Evolutionary conservation across 2,888 invertebrate genomes (phyloP), one percentile per base, ranked within the genome.

Genomic region (Pollenia angustigena): DNA sequence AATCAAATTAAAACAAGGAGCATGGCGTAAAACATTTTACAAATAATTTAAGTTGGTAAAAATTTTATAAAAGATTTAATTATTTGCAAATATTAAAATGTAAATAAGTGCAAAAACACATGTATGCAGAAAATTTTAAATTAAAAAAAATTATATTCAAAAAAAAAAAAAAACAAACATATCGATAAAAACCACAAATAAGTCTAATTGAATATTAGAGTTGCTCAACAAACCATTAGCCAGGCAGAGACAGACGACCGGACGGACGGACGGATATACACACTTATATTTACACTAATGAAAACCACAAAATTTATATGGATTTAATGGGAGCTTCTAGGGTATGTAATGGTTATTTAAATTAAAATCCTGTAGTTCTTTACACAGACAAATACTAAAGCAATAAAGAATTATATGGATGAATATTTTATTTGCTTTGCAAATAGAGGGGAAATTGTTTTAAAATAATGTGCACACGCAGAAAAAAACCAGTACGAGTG

Each of bases 261-360:
- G 32, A n/a, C n/a, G 3, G 23, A 50, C 16, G n/a, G 40, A 32
- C 68, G 14, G 14, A 71, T 23, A 18, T 40, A 14, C 4, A 9
- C 7, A 44, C n/a, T 40, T 8, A 52, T 64, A 71, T 71, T 58
- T 58, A 71, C 58, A 79, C 12, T 32, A 14, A 50, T 52, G 40
- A 10, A 58, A 75, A 69, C 74, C 74, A 69, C 66, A 78, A 72
- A 62, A 66, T 62, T 71, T 69, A 46, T 62, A 64, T 72, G 62
- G 3, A 18, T 11, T 11, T 46, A 12, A 18, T 44, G 12, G 64
- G 2, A 62, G 44, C 23, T 12, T 32, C 2, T 2, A 54, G 60
- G 42, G 42, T 9, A 6, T 46, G 14, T n/a, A 44, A 12, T 8
- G 18, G 66, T 48, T 7, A 50, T 66, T 69, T 60, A 50, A 79